phyloP scores from a whole-genome alignment of 2,888 invertebrate genomes.

The Euplagia quadripunctaria region DNA sequence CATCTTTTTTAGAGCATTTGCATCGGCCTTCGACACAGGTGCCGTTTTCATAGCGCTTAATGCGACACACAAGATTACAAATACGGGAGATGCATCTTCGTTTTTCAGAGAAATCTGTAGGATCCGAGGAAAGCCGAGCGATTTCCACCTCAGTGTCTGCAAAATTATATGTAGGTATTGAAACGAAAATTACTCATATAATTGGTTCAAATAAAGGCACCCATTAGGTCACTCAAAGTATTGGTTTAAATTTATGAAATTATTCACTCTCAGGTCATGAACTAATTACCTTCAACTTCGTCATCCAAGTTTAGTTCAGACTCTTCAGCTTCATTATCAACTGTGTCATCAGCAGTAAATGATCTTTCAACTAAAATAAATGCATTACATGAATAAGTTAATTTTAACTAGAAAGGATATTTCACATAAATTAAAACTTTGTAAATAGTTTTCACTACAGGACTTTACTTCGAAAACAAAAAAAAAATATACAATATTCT shows the following conservation, averaged over 20 bases:
- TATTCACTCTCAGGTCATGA: neutral
- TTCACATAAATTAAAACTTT: no score
- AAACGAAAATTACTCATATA: neutral
- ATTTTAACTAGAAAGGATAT: no score
- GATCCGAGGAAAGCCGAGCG: neutral
- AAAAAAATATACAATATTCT: neutral
- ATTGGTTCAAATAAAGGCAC: no score
- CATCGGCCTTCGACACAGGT: slow-evolving; percentile 6
- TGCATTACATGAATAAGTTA: no score
- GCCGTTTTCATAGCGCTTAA: neutral
- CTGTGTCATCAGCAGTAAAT: no score
- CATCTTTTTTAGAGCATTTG: neutral
- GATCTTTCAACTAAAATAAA: no score
- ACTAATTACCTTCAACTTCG: no score
- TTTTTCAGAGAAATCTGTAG: neutral
- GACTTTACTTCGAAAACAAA: no score
- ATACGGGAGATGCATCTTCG: neutral
- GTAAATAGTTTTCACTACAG: no score
- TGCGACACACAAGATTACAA: neutral
- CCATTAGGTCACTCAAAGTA: neutral
- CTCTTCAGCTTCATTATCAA: no score
- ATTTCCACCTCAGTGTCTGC: neutral
- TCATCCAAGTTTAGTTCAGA: no score
- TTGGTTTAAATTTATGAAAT: neutral
- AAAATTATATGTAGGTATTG: neutral